Evolutionary conservation across 2,888 invertebrate genomes (phyloP).

Genomic region (Chalcis sispes): DNA sequence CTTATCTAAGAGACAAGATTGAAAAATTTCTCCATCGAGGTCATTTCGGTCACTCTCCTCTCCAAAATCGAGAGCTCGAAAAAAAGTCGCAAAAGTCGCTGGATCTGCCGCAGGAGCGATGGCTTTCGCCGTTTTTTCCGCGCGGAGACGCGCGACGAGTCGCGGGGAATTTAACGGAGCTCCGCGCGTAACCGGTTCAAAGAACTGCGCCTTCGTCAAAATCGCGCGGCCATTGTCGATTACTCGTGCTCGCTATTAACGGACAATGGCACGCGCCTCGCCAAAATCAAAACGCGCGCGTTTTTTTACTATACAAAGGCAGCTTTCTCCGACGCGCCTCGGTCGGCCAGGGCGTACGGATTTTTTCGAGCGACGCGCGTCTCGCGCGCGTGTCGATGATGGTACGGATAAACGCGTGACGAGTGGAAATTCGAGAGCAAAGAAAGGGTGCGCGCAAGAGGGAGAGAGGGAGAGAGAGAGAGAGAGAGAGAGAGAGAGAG

Average conservation of each 20-base stretch:
- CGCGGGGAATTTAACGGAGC: background rate
- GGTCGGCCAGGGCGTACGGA: background rate
- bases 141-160: background rate
- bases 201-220: constrained; percentile 18
- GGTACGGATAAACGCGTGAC: constrained; percentile 9
- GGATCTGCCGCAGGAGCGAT: background rate
- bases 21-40: too few relatives aligned
- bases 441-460: constrained; percentile 25
- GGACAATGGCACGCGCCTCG: too few relatives aligned
- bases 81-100: background rate
- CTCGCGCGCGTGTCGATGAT: constrained; percentile 22
- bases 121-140: background rate
- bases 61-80: too few relatives aligned
- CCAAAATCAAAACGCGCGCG: constrained; percentile 27
- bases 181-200: constrained; percentile 27
- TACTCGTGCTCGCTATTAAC: too few relatives aligned
- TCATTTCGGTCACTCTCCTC: too few relatives aligned
- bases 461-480: constrained; percentile 64
- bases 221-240: constrained; percentile 35
- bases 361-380: background rate
- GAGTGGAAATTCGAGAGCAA: constrained; percentile 47
- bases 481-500: constrained; percentile 62
- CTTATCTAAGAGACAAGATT: too few relatives aligned
- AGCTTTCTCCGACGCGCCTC: background rate
- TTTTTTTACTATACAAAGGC: constrained; percentile 15